Percentiles rank a stretch among this genome's conserved stretches.
These are phyloP conservation scores for Tanytarsus gracilentus DNA, from an alignment of 2,888 invertebrate genomes.

Conservation along the genomic window DNA sequence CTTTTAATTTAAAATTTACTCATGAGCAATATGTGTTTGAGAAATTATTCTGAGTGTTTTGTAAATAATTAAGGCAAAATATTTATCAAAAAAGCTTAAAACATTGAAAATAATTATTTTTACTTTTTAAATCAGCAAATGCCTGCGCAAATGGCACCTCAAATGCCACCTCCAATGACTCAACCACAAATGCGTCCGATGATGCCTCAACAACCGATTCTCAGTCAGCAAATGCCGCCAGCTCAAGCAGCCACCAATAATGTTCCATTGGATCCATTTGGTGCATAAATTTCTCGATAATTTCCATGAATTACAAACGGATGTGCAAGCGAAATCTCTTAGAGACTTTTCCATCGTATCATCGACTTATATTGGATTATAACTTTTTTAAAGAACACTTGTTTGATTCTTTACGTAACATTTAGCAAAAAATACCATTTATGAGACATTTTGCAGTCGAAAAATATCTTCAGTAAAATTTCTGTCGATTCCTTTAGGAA, in stretches of 20 bases:
- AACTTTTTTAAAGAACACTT: too few relatives aligned
- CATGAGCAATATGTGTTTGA: not conserved
- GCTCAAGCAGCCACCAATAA: constrained; percentile 43
- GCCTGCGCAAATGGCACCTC: constrained; percentile 14
- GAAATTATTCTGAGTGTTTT: not conserved
- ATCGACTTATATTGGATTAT: too few relatives aligned
- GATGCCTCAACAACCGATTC: constrained; percentile 22
- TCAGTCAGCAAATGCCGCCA: constrained; percentile 35
- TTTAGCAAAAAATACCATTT: too few relatives aligned
- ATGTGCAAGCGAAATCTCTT: not conserved
- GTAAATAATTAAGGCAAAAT: not conserved
- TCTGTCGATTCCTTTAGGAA: too few relatives aligned
- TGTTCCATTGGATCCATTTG: constrained; percentile 49
- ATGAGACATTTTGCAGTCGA: too few relatives aligned
- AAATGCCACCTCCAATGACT: constrained; percentile 35
- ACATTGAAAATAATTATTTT: not conserved
- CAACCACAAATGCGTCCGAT: constrained; percentile 35
- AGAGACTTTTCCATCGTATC: too few relatives aligned
- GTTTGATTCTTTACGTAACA: too few relatives aligned
- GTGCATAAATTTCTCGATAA: constrained; percentile 37
- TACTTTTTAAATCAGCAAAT: not conserved
- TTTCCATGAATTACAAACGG: not conserved
- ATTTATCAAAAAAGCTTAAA: not conserved
- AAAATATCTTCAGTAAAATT: too few relatives aligned
- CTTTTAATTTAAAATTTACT: constrained; percentile 9